Evolutionary conservation across 2,797 vertebrate species (phyloP).

Genomic region (Ceryle rudis): DNA sequence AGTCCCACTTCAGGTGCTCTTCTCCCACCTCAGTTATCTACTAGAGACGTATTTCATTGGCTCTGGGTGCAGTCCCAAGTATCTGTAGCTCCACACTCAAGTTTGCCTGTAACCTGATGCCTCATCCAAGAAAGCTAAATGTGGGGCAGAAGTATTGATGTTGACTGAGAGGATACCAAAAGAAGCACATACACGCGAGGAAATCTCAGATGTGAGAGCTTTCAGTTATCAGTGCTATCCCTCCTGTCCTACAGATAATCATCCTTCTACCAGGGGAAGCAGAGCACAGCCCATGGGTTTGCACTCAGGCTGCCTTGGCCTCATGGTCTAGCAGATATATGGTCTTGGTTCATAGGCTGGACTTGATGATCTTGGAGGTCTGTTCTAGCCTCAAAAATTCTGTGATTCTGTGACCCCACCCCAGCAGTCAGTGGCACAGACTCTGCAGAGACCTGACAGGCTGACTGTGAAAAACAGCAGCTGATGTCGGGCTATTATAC

Average conservation of each 20-base stretch:
- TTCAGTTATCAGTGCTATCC: background rate
- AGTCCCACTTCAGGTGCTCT: background rate
- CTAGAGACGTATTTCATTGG: background rate
- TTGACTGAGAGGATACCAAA: background rate
- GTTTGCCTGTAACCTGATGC: background rate
- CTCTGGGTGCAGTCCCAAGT: background rate
- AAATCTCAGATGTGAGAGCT: background rate
- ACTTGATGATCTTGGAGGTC: no score
- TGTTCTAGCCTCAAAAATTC: no score
- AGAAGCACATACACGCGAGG: background rate
- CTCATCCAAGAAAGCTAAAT: background rate
- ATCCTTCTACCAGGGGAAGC: background rate
- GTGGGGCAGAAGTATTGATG: background rate
- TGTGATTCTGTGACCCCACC: no score
- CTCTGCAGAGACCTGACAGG: fast-evolving
- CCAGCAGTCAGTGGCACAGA: no score
- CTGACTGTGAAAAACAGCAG: fast-evolving
- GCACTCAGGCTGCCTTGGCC: fast-evolving
- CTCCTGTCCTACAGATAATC: background rate
- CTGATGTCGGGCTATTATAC: fast-evolving
- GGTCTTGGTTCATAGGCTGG: no score
- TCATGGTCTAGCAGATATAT: background rate
- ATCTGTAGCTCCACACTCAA: background rate
- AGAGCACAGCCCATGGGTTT: background rate
- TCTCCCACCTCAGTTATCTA: background rate